Base-by-base conservation (phyloP, 1,140 invertebrate genomes). In the Zeugodacus cucurbitae region DNA sequence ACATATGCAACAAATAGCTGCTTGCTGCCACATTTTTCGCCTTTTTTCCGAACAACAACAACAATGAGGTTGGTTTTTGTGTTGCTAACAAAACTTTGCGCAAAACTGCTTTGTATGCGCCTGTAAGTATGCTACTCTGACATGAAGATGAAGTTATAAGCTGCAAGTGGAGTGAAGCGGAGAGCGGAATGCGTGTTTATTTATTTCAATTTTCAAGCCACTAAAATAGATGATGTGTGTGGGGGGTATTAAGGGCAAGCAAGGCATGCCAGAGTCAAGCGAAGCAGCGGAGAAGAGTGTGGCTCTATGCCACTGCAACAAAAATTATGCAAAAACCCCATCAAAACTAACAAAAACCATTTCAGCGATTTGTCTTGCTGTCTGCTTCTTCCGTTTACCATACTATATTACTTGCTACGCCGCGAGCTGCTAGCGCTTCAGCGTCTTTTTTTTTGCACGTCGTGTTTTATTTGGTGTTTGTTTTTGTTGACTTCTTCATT, bases 1-100 rank as follows among this genome's bases (percentile, higher is more conserved):
- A 82, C 74, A 82, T 82, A 82, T 82, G 74, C 74, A 82, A 54
- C 74, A 82, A 82, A 82, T 82, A 82, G 41, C 41, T 26, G 44
- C 14, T 78, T 22, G 74, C 74, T 22, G 74, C 74, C 11, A 29
- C 37, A 29, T n/a, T 44, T 41, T 41, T 44, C 70, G 22, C 0
- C 22, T 41, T 74, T 74, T 74, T 70, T n/a, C 62, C n/a, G n/a
- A n/a, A n/a, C n/a, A n/a, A 54, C 48, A 20, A 54, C 48, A 54
- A 54, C 48, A 54, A 17, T 59, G 17, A 59, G 41, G 34, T 44
- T 29, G n/a, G 37, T 82, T 82, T 82, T 82, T 82, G 32, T 34
- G 62, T 32, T 67, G 26, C 62, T 41, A 74, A 41, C 70, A 74
- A 74, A 74, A 74, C 37, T 74, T 74, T 74, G 70, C 29, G 17